These are phyloP conservation scores for Drosophila monieri DNA, from an alignment of 2,888 invertebrate species.

Conservation along the genomic window DNA sequence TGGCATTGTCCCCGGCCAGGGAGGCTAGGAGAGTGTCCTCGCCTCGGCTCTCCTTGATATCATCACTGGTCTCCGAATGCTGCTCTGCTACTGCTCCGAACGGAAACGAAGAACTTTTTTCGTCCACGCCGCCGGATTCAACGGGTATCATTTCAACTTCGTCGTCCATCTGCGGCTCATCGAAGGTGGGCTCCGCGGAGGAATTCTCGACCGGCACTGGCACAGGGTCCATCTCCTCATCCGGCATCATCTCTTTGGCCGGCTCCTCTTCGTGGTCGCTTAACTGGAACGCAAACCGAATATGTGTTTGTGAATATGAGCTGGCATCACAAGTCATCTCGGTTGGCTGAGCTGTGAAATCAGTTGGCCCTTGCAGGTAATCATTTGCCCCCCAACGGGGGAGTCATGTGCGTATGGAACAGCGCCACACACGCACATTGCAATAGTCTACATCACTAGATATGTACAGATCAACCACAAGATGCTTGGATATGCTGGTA, in stretches of 20 bases:
- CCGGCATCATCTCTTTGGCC: conserved; percentile 36
- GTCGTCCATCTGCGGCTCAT: conserved; percentile 63
- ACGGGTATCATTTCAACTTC: conserved; percentile 72
- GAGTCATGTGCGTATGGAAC: conserved; percentile 85
- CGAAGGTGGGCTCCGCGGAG: conserved; percentile 40
- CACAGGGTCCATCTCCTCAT: conserved; percentile 50
- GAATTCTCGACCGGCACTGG: conserved; percentile 20
- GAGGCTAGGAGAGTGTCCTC: conserved; percentile 83
- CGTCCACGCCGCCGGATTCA: conserved; percentile 74
- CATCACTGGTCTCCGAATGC: conserved; percentile 83
- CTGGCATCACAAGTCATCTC: not conserved
- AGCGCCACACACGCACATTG: conserved; percentile 83
- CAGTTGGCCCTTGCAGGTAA: conserved; percentile 84
- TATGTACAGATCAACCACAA: not conserved
- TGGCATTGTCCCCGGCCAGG: conserved; percentile 83
- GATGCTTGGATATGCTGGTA: conserved; percentile 17
- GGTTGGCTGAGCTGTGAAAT: conserved; percentile 49
- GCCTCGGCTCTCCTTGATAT: conserved; percentile 74
- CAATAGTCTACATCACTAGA: conserved; percentile 80
- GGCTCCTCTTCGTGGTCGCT: conserved; percentile 65
- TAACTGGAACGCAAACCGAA: conserved; percentile 54
- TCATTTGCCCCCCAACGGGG: conserved; percentile 68
- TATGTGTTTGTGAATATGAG: not conserved
- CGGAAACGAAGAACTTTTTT: conserved; percentile 84
- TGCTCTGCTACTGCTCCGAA: conserved; percentile 76